These are phyloP conservation scores for Ianthella basta DNA, from an alignment of 37 sponge, comb jelly and placozoan species.

Conservation along the genomic window DNA sequence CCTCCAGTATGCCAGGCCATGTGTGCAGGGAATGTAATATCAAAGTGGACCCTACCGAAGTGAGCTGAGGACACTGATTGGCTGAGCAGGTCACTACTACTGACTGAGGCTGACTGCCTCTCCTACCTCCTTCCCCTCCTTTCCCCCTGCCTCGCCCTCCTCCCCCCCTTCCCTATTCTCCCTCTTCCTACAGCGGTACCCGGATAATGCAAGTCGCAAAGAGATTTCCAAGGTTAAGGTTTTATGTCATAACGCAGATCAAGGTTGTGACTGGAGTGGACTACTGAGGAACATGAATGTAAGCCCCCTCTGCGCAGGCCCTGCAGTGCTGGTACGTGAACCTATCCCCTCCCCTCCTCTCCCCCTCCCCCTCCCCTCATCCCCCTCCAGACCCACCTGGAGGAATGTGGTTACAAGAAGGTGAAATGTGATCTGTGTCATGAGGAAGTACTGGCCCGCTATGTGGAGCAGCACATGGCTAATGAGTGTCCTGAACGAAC, in stretches of 20 bases:
- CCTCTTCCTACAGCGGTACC: slow-evolving; percentile 53
- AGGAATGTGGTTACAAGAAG: slow-evolving; percentile 49
- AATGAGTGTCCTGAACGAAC: slow-evolving; percentile 37
- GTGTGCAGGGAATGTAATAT: background rate
- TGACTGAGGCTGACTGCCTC: too few relatives aligned
- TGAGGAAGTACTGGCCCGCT: background rate
- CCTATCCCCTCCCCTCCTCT: too few relatives aligned
- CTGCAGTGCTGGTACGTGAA: too few relatives aligned
- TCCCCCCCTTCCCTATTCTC: too few relatives aligned
- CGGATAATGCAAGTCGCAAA: slow-evolving; percentile 68
- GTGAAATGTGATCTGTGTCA: slow-evolving; percentile 51
- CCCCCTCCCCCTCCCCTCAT: too few relatives aligned
- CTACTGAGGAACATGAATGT: slow-evolving; percentile 46
- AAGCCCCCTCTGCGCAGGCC: background rate
- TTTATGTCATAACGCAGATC: slow-evolving; percentile 35
- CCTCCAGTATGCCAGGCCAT: background rate
- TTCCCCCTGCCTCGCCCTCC: too few relatives aligned
- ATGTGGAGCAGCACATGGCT: slow-evolving; percentile 36
- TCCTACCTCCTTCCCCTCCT: too few relatives aligned
- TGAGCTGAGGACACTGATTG: background rate
- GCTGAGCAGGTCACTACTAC: too few relatives aligned
- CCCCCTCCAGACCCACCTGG: slow-evolving; percentile 27
- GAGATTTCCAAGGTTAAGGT: slow-evolving; percentile 53
- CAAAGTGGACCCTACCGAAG: background rate
- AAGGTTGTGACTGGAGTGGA: slow-evolving; percentile 75